phyloP scores from a whole-genome alignment of 1,140 invertebrate species.

The Ceratina japonica region DNA sequence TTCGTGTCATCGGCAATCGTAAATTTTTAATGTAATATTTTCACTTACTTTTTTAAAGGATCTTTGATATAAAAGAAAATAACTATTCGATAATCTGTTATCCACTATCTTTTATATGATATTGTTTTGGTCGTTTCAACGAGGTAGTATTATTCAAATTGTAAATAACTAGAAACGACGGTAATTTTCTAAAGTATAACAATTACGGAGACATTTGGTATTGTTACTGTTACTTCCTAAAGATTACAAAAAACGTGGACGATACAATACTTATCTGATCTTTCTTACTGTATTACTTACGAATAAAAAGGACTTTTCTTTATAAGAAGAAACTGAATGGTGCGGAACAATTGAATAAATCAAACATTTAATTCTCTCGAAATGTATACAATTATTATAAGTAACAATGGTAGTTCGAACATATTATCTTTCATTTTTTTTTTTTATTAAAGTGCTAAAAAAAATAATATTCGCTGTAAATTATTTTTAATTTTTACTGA shows the following conservation, averaged over 20 bases:
- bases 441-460: too few relatives aligned
- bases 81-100: not conserved
- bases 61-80: conserved; percentile 16
- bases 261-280: not conserved
- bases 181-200: conserved; percentile 27
- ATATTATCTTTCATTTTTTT: too few relatives aligned
- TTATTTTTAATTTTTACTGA: too few relatives aligned
- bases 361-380: not conserved
- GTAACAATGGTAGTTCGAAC: too few relatives aligned
- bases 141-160: not conserved
- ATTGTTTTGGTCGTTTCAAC: conserved; percentile 3
- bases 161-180: conserved; percentile 4
- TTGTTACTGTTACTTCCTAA: not conserved
- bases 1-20: conserved; percentile 12
- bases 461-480: too few relatives aligned
- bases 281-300: conserved; percentile 9
- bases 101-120: not conserved
- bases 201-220: not conserved
- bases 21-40: conserved; percentile 41
- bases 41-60: conserved; percentile 28
- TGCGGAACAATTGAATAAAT: conserved; percentile 1
- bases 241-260: not conserved
- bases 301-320: not conserved
- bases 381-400: not conserved
- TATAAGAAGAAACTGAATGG: not conserved